Percentiles rank a stretch among this genome's conserved stretches.
phyloP scores from a whole-genome alignment of 2,888 invertebrate species.

The Lingula anatina region DNA sequence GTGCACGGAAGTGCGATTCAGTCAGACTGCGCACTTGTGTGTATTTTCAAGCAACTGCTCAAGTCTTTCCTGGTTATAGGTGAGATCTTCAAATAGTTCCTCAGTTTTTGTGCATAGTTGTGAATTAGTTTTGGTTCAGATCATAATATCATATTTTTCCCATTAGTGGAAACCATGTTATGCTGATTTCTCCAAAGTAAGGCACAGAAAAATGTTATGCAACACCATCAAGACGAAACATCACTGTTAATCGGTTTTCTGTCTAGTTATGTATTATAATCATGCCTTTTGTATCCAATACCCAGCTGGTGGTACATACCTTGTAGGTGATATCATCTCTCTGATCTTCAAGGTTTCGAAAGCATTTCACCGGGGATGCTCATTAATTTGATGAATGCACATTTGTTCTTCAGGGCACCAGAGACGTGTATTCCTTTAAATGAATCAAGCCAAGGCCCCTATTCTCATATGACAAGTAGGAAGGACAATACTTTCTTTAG shows the following conservation, averaged over 20 bases:
- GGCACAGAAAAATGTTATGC: no score
- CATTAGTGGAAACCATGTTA: no score
- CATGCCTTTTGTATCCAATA: no score
- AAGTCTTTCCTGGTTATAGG: constrained; percentile 38
- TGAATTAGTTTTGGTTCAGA: background rate
- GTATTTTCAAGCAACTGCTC: constrained; percentile 32
- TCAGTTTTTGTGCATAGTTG: background rate
- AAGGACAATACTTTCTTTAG: constrained; percentile 7
- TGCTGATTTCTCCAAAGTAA: no score
- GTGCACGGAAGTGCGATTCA: constrained; percentile 14
- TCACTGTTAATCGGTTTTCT: no score
- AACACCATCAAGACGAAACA: no score
- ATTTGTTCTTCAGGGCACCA: constrained; percentile 10
- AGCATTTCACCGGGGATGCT: no score
- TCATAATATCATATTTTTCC: background rate
- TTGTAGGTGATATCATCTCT: no score
- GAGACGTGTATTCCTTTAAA: constrained; percentile 16
- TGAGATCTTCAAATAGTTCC: constrained; percentile 9
- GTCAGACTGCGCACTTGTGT: constrained; percentile 39
- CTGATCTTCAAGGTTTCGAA: no score
- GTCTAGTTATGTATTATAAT: no score
- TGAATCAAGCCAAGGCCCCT: constrained; percentile 27
- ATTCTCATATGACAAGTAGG: constrained; percentile 26
- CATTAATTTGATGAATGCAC: no score
- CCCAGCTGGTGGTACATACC: no score